Percentiles rank a stretch among this genome's conserved stretches.
These are phyloP conservation scores for Eristalis tenax DNA, from an alignment of 2,888 invertebrate genomes.

Conservation along the genomic window DNA sequence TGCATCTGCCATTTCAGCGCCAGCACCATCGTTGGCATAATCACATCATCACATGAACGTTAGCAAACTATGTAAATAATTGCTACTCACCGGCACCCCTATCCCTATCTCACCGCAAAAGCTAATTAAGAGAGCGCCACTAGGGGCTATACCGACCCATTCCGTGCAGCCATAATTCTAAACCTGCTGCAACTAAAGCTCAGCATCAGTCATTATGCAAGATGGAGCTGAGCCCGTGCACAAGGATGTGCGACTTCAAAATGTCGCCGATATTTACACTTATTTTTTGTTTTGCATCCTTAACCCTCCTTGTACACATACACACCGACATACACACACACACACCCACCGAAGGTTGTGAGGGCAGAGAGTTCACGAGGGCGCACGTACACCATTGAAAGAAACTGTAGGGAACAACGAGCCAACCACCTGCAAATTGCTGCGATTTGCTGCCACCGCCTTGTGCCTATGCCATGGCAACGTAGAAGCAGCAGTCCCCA, in stretches of 20 bases:
- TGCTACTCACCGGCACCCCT: background rate
- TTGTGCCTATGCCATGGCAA: slow-evolving; percentile 10
- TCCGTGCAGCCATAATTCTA: slow-evolving; percentile 40
- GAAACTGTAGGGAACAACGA: slow-evolving; percentile 61
- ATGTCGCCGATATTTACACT: slow-evolving; percentile 70
- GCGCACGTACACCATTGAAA: slow-evolving; percentile 26
- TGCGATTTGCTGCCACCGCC: slow-evolving; percentile 48
- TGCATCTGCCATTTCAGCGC: slow-evolving; percentile 37
- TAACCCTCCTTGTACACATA: slow-evolving; percentile 25
- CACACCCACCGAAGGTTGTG: background rate
- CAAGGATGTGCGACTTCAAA: slow-evolving; percentile 61
- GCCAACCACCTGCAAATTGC: slow-evolving; percentile 63
- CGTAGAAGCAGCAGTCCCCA: slow-evolving; percentile 4
- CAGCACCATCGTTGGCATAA: slow-evolving; percentile 36
- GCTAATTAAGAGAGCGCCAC: slow-evolving; percentile 56
- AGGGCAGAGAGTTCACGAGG: background rate
- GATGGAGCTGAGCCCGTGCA: slow-evolving; percentile 50
- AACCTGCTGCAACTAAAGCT: slow-evolving; percentile 46
- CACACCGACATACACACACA: background rate
- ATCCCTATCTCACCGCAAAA: slow-evolving; percentile 46
- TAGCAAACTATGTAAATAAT: slow-evolving; percentile 62
- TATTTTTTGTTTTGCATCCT: slow-evolving; percentile 59
- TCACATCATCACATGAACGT: slow-evolving; percentile 61
- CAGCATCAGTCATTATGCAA: slow-evolving; percentile 38
- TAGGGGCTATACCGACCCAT: slow-evolving; percentile 9